phyloP scores from a whole-genome alignment of 2,888 invertebrate species.

The Arctia plantaginis region DNA sequence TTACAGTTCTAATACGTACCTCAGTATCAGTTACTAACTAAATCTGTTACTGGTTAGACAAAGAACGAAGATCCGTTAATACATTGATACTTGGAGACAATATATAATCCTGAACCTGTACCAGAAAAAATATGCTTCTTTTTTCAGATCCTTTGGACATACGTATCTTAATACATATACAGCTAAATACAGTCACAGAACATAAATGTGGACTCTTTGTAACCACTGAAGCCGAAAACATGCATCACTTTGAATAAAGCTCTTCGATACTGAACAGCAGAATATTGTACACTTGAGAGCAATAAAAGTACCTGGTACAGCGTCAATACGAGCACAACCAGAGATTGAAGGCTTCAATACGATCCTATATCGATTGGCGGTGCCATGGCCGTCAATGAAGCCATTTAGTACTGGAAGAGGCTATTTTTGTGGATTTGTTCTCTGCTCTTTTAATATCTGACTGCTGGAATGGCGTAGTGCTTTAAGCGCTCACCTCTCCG shows the following conservation, averaged over 20 bases:
- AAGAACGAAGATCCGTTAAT: too few relatives aligned
- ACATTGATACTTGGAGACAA: not conserved
- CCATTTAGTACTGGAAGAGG: constrained; percentile 23
- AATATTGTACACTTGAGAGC: constrained; percentile 23
- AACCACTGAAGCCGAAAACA: not conserved
- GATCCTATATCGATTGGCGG: constrained; percentile 45
- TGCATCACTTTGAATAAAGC: constrained; percentile 15
- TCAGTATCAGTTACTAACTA: too few relatives aligned
- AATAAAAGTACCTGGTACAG: constrained; percentile 34
- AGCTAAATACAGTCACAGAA: not conserved
- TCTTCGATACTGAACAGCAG: constrained; percentile 18
- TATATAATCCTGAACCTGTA: too few relatives aligned
- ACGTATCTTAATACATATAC: too few relatives aligned
- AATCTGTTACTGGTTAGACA: too few relatives aligned
- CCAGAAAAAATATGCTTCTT: too few relatives aligned
- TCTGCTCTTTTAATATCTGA: not conserved
- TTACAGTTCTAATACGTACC: too few relatives aligned
- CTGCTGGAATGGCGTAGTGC: too few relatives aligned
- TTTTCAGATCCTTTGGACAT: too few relatives aligned
- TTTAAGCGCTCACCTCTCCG: too few relatives aligned
- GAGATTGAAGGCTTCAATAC: constrained; percentile 48
- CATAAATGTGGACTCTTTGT: not conserved
- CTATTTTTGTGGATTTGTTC: not conserved
- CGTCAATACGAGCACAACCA: constrained; percentile 32
- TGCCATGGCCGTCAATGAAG: constrained; percentile 29